A percentile compares a stretch with the other conserved stretches of the same genome.
Conservation (phyloP, 2,797 vertebrate species). For the Micropoecilia bifurca region DNA sequence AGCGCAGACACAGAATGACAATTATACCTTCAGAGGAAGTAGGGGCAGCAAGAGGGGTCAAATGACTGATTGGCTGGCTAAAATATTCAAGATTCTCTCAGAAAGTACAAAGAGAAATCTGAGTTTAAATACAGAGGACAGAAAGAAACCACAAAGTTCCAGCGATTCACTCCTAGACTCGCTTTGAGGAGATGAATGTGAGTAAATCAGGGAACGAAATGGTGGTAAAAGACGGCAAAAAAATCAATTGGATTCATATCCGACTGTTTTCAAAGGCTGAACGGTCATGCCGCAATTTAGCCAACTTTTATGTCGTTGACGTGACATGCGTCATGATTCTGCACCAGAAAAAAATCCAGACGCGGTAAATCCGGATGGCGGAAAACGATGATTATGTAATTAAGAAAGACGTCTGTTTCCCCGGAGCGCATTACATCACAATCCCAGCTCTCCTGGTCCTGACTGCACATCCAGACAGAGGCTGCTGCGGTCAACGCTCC, state of each 20-base stretch:
- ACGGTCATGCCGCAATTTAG: no score
- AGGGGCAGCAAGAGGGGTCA: slow-evolving; percentile 44
- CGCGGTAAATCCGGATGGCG: no score
- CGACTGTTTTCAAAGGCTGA: no score
- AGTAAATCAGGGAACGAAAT: neutral
- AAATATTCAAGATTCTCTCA: slow-evolving; percentile 75
- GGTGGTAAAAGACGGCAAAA: neutral
- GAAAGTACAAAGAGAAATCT: slow-evolving; percentile 44
- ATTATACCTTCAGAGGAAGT: slow-evolving; percentile 47
- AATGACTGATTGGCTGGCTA: slow-evolving; percentile 64
- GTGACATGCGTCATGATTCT: no score
- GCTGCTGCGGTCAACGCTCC: no score
- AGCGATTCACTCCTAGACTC: slow-evolving; percentile 53
- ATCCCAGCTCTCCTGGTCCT: no score
- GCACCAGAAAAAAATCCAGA: no score
- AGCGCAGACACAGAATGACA: slow-evolving; percentile 23
- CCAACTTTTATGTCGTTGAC: no score
- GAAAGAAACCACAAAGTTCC: slow-evolving; percentile 44
- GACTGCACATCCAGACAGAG: no score
- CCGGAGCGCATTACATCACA: no score
- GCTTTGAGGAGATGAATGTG: slow-evolving; percentile 50
- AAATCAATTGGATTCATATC: neutral
- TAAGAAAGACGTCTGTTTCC: no score
- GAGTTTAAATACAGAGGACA: slow-evolving; percentile 45
- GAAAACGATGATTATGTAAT: no score